Percentiles rank a stretch among this genome's conserved stretches.
Conservation (phyloP, 2,797 vertebrate genomes). For the Notolepis coatsorum region DNA sequence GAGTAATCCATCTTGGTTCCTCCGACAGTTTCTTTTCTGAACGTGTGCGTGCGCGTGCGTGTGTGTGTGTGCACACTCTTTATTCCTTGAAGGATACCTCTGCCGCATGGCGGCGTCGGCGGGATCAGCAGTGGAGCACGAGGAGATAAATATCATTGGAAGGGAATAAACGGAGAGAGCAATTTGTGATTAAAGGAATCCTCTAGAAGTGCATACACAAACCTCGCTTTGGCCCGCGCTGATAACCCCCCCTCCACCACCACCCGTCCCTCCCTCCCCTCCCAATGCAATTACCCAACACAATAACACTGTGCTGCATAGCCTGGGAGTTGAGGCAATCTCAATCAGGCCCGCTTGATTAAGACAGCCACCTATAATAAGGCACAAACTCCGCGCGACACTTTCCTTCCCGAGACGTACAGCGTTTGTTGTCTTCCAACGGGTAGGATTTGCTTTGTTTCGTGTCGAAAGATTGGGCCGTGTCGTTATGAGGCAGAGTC, state of each 20-base stretch:
- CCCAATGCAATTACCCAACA: conserved; percentile 72
- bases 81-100: conserved; percentile 82
- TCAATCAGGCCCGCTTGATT: conserved; percentile 67
- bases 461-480: no score
- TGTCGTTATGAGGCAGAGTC: conserved; percentile 26
- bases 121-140: conserved; percentile 68
- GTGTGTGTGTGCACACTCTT: conserved; percentile 56
- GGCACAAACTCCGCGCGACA: conserved; percentile 37
- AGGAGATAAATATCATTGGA: conserved; percentile 82
- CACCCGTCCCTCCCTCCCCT: conserved; percentile 6
- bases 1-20: conserved; percentile 85
- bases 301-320: conserved; percentile 59
- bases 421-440: no score
- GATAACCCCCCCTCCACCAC: conserved; percentile 67
- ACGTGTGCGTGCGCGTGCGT: conserved; percentile 69
- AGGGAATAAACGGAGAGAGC: conserved; percentile 78
- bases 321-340: conserved; percentile 61
- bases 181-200: conserved; percentile 85
- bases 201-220: conserved; percentile 75
- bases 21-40: conserved; percentile 78
- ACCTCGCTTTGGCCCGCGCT: conserved; percentile 61
- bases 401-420: no score
- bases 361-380: conserved; percentile 59
- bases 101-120: conserved; percentile 32
- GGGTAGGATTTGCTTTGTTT: no score